Evolutionary conservation across 92 coral and sea anemone genomes (phyloP), one percentile per base, ranked within the genome.

Genomic region (Bergia puertoricense): DNA sequence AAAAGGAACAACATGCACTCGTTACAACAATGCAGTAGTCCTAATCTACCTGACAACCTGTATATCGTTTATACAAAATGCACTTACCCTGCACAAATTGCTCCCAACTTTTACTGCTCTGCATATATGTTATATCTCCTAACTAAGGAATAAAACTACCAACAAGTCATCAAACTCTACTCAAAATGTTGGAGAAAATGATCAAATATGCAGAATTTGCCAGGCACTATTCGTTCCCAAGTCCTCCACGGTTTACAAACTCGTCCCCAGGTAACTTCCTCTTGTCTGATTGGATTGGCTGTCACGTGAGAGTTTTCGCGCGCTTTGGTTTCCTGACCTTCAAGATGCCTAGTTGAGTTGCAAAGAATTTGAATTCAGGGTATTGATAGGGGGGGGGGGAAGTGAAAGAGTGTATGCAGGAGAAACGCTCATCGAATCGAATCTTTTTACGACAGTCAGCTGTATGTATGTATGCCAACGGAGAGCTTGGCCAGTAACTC

Each of bases 261-360:
- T 73, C 77, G 42, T 5, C 42, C 41, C 41, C 62, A 46, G 51
- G 37, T 14, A 23, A 22, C 11, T 54, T 50, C 20, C 2, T 2
- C 42, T 73, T 38, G 16, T 13, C 44, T 73, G 77, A 37, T 73
- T 38, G 44, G 76, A 4, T 6, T 65, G 23, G 40, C 67, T 23
- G 68, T 30, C 82, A 79, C 82, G 82, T 50, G 82, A 7, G 44
- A 54, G 1, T 54, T 79, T 57, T 30, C 44, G 44, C 65, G 43
- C 84, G 69, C 45, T 38, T 5, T 6, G 43, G 1, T 7, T 9
- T 7, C 44, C 38, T 0, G 11, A 2, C 22, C 2, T 18, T 39
- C 77, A 79, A 56, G 50, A 88, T 88, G 91, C 91, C 91, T 15
- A 80, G 79, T 6, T 46, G 83, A 80, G 79, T 6, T 46, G 83